These are phyloP conservation scores for Scylla paramamosain DNA, from an alignment of 1,140 invertebrate species.

Conservation along the genomic window DNA sequence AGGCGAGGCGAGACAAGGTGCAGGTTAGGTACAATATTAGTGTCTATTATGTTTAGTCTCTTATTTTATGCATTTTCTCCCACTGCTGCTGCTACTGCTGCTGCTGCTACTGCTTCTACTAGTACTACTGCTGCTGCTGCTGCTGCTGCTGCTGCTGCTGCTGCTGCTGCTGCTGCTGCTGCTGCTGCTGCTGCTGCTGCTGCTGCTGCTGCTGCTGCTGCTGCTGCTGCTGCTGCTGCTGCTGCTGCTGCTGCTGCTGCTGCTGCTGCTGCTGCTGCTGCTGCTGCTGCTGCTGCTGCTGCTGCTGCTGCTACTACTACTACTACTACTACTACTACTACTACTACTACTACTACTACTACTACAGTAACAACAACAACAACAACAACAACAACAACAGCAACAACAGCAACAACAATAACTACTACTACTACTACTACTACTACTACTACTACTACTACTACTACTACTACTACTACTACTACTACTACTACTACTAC, in stretches of 20 bases:
- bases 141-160: background rate
- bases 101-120: background rate
- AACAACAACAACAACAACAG: background rate
- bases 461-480: no score
- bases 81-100: background rate
- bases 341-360: constrained; percentile 10
- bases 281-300: background rate
- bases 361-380: no score
- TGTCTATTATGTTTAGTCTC: background rate
- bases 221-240: background rate
- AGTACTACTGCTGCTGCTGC: constrained; percentile 6
- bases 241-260: background rate
- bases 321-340: background rate
- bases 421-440: background rate
- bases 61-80: background rate
- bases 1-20: no score
- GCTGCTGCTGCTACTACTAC: background rate
- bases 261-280: background rate
- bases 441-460: background rate
- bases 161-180: background rate
- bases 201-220: background rate
- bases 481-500: constrained; percentile 29
- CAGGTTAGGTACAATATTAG: background rate
- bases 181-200: background rate
- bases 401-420: background rate